Base-by-base conservation (phyloP, 2,888 invertebrate species). In the Brachypalpus laphriformis region DNA sequence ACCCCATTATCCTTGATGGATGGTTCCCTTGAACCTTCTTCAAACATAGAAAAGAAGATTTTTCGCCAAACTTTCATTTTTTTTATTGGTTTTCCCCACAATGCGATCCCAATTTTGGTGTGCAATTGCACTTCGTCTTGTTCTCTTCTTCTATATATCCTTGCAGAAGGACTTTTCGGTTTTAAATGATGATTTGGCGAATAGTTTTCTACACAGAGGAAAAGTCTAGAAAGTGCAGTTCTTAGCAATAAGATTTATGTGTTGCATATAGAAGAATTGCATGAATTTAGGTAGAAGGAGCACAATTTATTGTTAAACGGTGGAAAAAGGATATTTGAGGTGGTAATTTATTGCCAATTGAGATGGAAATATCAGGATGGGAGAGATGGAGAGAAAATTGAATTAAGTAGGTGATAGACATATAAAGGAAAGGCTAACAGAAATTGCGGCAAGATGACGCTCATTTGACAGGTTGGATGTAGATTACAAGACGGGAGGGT, bases 111-210 rank as follows among this genome's bases (percentile, higher is more conserved):
- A 11, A 78, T 74, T n/a, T 57, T 72, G 68, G 56, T n/a, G n/a
- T n/a, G n/a, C n/a, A n/a, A n/a, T n/a, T n/a, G n/a, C n/a, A n/a
- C n/a, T n/a, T 45, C 18, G 40, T 42, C 47, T 70, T 40, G 14
- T 65, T 18, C 11, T 25, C 11, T 4, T 34, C 37, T 18, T 57
- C 42, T 18, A 56, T 47, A 61, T 56, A 78, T 82, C 77, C 74
- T 40, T 63, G 74, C 56, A 16, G 51, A 65, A 75, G 70, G 70
- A 80, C 80, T 81, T 61, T 57, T 40, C 28, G 70, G 68, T 83
- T 75, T 74, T 56, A 80, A 81, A 85, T 76, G 85, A 85, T 85
- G 81, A 85, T 81, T 85, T 85, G 75, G 85, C 71, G 81, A 85
- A 85, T 85, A 75, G 70, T 74, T 80, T 65, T 5, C 40, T 14